Evolutionary conservation across 1,140 invertebrate genomes (phyloP), one percentile per base, ranked within the genome.

Genomic region (Carposina sasakii): DNA sequence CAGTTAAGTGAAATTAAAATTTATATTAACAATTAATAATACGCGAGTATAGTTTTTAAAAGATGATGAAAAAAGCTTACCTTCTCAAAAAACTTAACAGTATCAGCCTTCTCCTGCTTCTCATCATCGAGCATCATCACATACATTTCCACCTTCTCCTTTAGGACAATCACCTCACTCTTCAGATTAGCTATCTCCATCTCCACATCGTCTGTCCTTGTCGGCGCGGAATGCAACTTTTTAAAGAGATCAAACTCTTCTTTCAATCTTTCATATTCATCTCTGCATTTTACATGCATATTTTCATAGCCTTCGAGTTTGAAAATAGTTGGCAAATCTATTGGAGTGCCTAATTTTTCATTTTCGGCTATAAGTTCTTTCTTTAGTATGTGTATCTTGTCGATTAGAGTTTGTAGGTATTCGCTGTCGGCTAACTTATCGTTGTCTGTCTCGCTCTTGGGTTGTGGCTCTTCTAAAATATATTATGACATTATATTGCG

Each of bases 31-130:
- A n/a, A n/a, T n/a, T n/a, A n/a, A n/a, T n/a, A n/a, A n/a, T n/a
- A n/a, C n/a, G n/a, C n/a, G 12, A 13, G 2, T 19, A 22, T 21
- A 22, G n/a, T n/a, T 47, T 26, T 2, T 30, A 21, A 40, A 6
- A n/a, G n/a, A n/a, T n/a, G n/a, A n/a, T n/a, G n/a, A n/a, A 39
- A 43, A 34, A 54, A 26, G 36, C 43, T 51, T 57, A 89, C 88
- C 56, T 88, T 85, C 19, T 90, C 87, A 57, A 90, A 88, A 9
- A 85, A 76, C 60, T 87, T 90, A 1, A 92, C 63, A 3, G 87
- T 85, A 34, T 89, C 88, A 33, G 90, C 84, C 62, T 91, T 90
- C 57, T 91, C 91, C 60, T 91, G 90, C 31, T 67, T 77, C 48
- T 83, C 77, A 22, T 83, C 76, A 0, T 79, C 76, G 22, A 76